Evolutionary conservation across 2,888 invertebrate genomes (phyloP), one percentile per base, ranked within the genome.

Genomic region (Cyrtodaria siliqua): DNA sequence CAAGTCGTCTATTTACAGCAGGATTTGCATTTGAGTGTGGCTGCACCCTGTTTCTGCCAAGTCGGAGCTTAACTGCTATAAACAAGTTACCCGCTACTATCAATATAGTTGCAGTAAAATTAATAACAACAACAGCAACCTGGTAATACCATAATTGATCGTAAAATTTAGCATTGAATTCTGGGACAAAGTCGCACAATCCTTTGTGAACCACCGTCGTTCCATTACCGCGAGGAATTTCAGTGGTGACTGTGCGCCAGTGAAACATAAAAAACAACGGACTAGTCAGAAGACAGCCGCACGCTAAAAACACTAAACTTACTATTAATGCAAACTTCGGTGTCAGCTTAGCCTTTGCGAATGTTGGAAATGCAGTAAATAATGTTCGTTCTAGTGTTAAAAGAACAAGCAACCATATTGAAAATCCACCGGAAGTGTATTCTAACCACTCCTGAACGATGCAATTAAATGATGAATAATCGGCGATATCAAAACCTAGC

Each of bases 311-410:
- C 20, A 27, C 3, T 16, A 50, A 16, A 0, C 59, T 59, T 3
- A 44, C 38, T 44, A 52, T 33, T 1, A 63, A 14, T 16, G 63
- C 33, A 20, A 52, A 55, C 24, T 47, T 57, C n/a, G 59, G 59
- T 44, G 57, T 57, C 23, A 71, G 20, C 6, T 33, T 42, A 9
- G 40, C 12, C 20, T 56, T 57, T 2, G 59, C 20, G 12, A 52
- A 53, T 16, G 44, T 1, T 2, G 63, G 63, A 26, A 14, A 42
- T 33, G 63, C 64, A 2, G 57, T 52, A 12, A 63, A 23, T 9
- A 71, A 18, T 0, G 44, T 42, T n/a, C 71, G 49, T 18, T 71
- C 71, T 23, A 64, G 12, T 9, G 71, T 71, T 12, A 71, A 16
- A 1, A 50, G 38, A 26, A 47, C 64, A 4, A 71, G 27, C 1